Base-by-base conservation (phyloP, 2,113 vertebrate genomes). In the Psilopogon haemacephalus region DNA sequence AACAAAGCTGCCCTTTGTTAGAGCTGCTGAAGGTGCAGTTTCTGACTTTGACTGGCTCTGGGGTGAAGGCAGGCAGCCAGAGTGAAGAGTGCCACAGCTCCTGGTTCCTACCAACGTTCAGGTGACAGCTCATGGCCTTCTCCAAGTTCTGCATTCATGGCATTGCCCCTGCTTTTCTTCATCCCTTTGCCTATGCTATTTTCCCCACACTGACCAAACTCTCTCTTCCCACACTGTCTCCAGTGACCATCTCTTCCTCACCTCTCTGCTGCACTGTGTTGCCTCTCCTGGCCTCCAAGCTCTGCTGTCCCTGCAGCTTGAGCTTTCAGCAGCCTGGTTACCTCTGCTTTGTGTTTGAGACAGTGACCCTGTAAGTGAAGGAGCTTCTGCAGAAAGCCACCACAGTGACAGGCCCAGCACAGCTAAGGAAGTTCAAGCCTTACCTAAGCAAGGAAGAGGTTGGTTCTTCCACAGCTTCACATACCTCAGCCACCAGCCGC, bases 1-100 rank as follows among this genome's bases (percentile, higher is more conserved):
- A 94, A 87, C 89, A 56, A 33, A 84, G 46, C n/a, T n/a, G n/a
- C 56, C 81, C 81, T 86, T 86, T 74, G 84, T 28, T 13, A 27
- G 54, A 84, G 33, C 6, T 89, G 81, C 82, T 89, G 88, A 86
- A 87, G 65, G 78, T 67, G 44, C 27, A 74, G 70, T 52, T 86
- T 75, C 71, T 82, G 88, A 42, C 19, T 59, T 35, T 12, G 42
- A 54, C 28, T 54, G 64, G 58, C 71, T 75, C 7, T 56, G 78
- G 78, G 62, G 60, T 79, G 63, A 84, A 75, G 78, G 42, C 82
- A 90, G 70, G 30, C 3, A 65, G 80, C 72, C 38, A 4, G 50
- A 42, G 72, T 9, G 42, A 79, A 60, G 46, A 78, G 33, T 64
- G 32, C 46, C 42, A 12, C 17, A 37, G 52, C 52, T 62, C 65